Evolutionary conservation across 2,113 vertebrate species (phyloP).

Genomic region (Uropsilus gracilis): DNA sequence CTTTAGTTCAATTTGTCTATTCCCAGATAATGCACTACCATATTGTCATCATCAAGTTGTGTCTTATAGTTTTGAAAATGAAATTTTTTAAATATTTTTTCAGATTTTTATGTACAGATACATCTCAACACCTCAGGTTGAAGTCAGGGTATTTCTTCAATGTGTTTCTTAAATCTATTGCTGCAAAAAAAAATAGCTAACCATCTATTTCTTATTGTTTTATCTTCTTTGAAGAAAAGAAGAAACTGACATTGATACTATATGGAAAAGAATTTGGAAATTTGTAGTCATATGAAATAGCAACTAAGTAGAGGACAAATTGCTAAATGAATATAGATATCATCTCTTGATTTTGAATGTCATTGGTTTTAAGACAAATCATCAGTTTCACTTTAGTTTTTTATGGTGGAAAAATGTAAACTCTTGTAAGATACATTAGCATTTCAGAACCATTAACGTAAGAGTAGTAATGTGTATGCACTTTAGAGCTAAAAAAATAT

Average conservation of each 20-base stretch:
- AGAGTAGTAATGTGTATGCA: neutral
- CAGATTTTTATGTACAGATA: neutral
- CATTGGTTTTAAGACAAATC: constrained; percentile 10
- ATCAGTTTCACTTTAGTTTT: neutral
- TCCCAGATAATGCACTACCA: neutral
- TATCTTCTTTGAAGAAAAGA: constrained; percentile 41
- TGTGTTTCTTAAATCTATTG: neutral
- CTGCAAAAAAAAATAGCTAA: neutral
- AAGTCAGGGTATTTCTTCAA: constrained; percentile 6
- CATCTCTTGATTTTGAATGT: constrained; percentile 16
- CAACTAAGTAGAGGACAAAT: neutral
- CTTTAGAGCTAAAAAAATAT: neutral
- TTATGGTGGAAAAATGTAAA: neutral
- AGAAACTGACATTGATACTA: neutral
- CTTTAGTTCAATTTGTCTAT: neutral
- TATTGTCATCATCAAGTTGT: neutral
- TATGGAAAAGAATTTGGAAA: constrained; percentile 22
- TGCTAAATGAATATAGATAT: neutral
- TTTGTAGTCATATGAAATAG: neutral
- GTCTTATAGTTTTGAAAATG: neutral
- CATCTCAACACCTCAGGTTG: constrained; percentile 43
- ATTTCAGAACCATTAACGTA: neutral
- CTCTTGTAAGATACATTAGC: neutral
- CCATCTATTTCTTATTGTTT: constrained; percentile 22
- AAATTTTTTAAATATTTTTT: neutral